Conservation (phyloP, 64 coral and sea anemone genomes). For the Montipora cactus region DNA sequence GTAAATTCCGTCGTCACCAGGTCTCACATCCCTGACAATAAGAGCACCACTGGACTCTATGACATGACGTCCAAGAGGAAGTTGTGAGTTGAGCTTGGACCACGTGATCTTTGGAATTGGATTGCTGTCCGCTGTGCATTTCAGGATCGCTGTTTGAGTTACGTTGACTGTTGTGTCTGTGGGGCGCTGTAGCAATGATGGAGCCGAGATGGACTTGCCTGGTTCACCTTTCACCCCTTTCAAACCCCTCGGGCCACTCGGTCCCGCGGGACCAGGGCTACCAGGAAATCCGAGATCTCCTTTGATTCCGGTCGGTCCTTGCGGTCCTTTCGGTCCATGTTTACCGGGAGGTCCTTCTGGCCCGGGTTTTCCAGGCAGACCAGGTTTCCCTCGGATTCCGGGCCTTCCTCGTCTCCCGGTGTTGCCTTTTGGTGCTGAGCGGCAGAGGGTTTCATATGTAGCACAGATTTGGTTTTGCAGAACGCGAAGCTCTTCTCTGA, state of each 20-base stretch:
- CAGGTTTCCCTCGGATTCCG: constrained; percentile 33
- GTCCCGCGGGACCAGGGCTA: constrained; percentile 42
- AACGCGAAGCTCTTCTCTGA: constrained; percentile 16
- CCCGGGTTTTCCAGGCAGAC: constrained; percentile 14
- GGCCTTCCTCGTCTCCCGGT: constrained; percentile 47
- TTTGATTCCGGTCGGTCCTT: constrained; percentile 21
- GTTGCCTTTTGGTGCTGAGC: constrained; percentile 59
- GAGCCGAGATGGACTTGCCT: constrained; percentile 57
- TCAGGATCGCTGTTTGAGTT: constrained; percentile 44
- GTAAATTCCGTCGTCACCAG: constrained; percentile 51
- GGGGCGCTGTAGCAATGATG: constrained; percentile 26
- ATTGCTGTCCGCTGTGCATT: constrained; percentile 58
- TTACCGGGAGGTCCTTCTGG: constrained; percentile 60
- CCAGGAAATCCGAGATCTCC: constrained; percentile 50
- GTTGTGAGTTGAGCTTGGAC: constrained; percentile 44
- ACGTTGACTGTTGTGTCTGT: constrained; percentile 37
- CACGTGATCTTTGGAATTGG: constrained; percentile 54
- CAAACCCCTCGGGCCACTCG: constrained; percentile 27
- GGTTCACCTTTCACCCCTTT: constrained; percentile 55
- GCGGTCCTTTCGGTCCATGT: constrained; percentile 39
- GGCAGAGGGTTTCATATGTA: constrained; percentile 53
- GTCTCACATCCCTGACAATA: constrained; percentile 2
- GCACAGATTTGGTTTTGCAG: constrained; percentile 62
- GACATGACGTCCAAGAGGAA: background rate
- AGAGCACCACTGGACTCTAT: constrained; percentile 33